These are phyloP conservation scores for Xenus cinereus DNA, from an alignment of 2,113 vertebrate species.

Conservation along the genomic window DNA sequence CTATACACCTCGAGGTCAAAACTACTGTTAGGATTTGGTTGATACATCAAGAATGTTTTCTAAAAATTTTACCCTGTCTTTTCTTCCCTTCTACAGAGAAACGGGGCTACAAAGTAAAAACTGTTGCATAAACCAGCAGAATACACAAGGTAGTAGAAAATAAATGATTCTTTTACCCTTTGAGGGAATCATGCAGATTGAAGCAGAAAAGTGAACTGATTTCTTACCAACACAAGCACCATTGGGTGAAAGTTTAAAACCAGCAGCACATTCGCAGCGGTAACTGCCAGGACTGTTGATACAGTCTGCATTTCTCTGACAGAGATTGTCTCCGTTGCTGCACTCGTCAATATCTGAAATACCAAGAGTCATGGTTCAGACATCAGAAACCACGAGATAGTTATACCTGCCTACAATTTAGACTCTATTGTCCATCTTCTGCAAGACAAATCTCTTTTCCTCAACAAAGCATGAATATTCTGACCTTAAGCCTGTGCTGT, in stretches of 20 bases:
- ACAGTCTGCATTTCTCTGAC: conserved; percentile 85
- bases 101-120: not conserved
- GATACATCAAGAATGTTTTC: not conserved
- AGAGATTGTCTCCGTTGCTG: conserved; percentile 80
- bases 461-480: not conserved
- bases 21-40: not conserved
- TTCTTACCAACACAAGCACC: conserved; percentile 84
- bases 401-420: not conserved
- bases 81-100: not conserved
- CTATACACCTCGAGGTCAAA: not conserved
- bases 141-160: not conserved
- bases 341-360: conserved; percentile 86
- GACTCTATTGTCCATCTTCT: not conserved
- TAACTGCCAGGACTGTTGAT: conserved; percentile 87
- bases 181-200: not conserved
- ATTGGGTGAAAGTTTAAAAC: conserved; percentile 81
- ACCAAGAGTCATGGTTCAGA: not conserved
- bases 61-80: not conserved
- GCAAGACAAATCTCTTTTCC: not conserved
- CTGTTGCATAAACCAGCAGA: not conserved
- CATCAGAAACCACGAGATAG: not conserved
- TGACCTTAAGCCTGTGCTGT: not conserved
- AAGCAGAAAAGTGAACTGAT: not conserved
- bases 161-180: not conserved
- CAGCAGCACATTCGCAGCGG: conserved; percentile 82